Evolutionary conservation across 1,140 invertebrate species (phyloP), one percentile per base, ranked within the genome.

Genomic region (Nomia melanderi): DNA sequence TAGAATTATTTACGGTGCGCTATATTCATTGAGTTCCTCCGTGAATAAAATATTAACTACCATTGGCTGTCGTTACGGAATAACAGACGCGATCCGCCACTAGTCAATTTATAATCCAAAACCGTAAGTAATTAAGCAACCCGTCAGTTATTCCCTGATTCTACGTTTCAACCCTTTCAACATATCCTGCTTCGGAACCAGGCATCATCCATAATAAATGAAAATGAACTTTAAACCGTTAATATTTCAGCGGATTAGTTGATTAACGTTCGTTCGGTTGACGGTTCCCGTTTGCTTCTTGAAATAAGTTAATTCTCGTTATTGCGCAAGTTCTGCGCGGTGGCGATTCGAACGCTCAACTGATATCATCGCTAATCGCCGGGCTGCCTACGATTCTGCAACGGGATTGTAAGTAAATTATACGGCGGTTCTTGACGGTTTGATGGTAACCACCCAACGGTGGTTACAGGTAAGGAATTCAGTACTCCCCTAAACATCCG

Each of bases 401-500:
- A 50, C 27, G 14, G 27, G 27, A 57, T 14, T 31, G 27, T 57
- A 57, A 57, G 54, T 57, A 57, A 57, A 57, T 31, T 57, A 57
- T 12, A 57, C 7, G 23, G 53, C 25, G 39, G 27, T 6, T 31
- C 20, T 23, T 6, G 57, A 33, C 8, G 41, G 23, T 17, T 60
- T 9, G 29, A 60, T 47, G 3, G 25, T 14, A 25, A 33, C 29
- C 33, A 25, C 12, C 17, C 31, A 60, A 20, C 27, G 17, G 17
- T 20, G 41, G 59, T 64, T 72, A 53, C 70, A 8, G 31, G 2
- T 14, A 8, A 50, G 62, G 53, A 39, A 53, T 41, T 74, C 53
- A 25, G 62, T 44, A 29, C 39, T 41, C 25, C 23, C 23, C 56
- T 66, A 74, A 56, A 56, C 65, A 66, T 6, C 29, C 0, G 20